Evolutionary conservation across 2,888 invertebrate species (phyloP).

Genomic region (Rhogogaster chlorosoma): DNA sequence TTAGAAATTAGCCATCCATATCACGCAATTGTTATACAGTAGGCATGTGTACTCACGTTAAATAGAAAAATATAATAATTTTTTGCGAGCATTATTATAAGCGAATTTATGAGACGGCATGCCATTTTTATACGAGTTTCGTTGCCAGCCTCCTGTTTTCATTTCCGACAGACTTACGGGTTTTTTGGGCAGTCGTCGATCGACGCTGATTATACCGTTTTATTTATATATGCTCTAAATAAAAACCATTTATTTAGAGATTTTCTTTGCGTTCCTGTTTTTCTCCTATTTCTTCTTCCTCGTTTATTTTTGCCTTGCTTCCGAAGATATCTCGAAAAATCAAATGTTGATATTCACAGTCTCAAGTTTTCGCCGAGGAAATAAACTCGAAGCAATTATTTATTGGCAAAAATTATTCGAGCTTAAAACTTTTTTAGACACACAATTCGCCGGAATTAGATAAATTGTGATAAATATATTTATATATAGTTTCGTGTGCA

Average conservation of each 20-base stretch:
- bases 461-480: not conserved
- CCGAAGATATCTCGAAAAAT: not conserved
- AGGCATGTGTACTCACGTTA: not conserved
- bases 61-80: not conserved
- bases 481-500: not conserved
- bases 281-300: not conserved
- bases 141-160: not conserved
- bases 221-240: not conserved
- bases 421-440: not conserved
- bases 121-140: not conserved
- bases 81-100: not conserved
- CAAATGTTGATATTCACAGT: not conserved
- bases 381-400: not conserved
- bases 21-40: not conserved
- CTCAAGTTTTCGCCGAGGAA: not conserved
- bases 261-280: not conserved
- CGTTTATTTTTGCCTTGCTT: not conserved
- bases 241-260: not conserved
- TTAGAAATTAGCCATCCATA: not conserved
- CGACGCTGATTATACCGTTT: not conserved
- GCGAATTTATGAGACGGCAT: not conserved
- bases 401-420: not conserved
- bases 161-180: not conserved
- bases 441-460: not conserved
- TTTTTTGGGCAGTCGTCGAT: not conserved